These are phyloP conservation scores for Thalassarche chlororhynchos DNA, from an alignment of 2,113 vertebrate genomes.

Conservation along the genomic window DNA sequence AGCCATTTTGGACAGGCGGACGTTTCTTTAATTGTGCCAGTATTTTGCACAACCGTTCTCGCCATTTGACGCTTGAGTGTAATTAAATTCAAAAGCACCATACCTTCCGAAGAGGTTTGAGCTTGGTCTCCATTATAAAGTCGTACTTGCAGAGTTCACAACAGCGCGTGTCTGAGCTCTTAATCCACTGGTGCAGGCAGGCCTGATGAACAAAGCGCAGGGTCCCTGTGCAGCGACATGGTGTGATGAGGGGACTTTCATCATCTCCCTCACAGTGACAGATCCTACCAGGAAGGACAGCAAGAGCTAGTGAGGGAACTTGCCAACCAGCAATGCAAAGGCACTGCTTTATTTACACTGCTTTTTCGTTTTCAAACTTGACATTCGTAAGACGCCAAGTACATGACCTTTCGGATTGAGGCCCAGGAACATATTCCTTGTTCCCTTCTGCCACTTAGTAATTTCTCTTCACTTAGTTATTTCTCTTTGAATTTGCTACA, in stretches of 20 bases:
- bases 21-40: neutral
- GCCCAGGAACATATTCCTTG: neutral
- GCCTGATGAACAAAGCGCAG: conserved; percentile 93
- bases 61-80: neutral
- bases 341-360: neutral
- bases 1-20: neutral
- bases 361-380: neutral
- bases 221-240: conserved; percentile 94
- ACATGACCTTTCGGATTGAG: neutral
- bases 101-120: conserved; percentile 95
- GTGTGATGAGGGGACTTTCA: conserved; percentile 92
- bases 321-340: neutral
- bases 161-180: conserved; percentile 95
- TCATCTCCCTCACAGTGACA: conserved; percentile 98
- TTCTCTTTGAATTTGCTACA: neutral
- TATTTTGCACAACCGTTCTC: neutral
- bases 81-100: neutral
- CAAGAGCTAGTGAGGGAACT: neutral
- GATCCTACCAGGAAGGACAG: conserved; percentile 85
- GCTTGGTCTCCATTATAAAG: conserved; percentile 97
- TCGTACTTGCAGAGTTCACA: conserved; percentile 99
- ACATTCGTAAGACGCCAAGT: neutral
- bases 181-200: conserved; percentile 99
- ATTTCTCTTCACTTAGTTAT: neutral
- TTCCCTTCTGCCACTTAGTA: neutral